Evolutionary conservation across 2,113 vertebrate genomes (phyloP).

Genomic region (Nibea albiflora): DNA sequence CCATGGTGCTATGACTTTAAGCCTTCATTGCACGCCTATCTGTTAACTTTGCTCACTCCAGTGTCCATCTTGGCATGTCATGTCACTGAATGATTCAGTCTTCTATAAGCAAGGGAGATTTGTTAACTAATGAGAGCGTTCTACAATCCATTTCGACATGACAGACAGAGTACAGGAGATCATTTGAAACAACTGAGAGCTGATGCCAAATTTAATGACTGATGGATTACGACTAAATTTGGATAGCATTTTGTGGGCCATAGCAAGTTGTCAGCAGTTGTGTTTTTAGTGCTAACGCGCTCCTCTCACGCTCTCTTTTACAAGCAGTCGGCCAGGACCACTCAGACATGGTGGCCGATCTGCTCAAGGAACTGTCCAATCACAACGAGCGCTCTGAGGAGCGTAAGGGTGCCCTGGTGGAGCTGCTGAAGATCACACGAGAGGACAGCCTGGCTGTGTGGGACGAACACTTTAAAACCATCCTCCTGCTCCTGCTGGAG

Average conservation of each 20-base stretch:
- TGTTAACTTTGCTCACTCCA: background rate
- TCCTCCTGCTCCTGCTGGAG: slow-evolving; percentile 95
- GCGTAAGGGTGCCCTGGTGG: slow-evolving; percentile 93
- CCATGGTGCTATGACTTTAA: background rate
- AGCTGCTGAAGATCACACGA: slow-evolving; percentile 95
- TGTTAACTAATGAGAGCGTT: background rate
- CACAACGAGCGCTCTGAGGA: slow-evolving; percentile 97
- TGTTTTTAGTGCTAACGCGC: background rate
- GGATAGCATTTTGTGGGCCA: background rate
- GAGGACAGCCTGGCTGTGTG: slow-evolving; percentile 96
- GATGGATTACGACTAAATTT: background rate
- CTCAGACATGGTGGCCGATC: slow-evolving; percentile 96
- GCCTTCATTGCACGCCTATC: background rate
- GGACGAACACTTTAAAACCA: slow-evolving; percentile 99
- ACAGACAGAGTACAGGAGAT: no score
- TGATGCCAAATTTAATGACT: background rate
- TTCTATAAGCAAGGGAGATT: background rate
- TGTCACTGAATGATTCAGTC: background rate
- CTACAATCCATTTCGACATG: background rate
- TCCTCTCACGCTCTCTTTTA: slow-evolving; percentile 33
- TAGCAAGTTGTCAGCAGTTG: background rate
- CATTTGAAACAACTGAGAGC: background rate
- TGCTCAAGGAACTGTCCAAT: slow-evolving; percentile 98
- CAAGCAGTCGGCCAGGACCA: slow-evolving; percentile 88
- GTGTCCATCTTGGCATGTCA: background rate